phyloP scores from a whole-genome alignment of 2,888 invertebrate genomes.

The Napeogenes inachia region DNA sequence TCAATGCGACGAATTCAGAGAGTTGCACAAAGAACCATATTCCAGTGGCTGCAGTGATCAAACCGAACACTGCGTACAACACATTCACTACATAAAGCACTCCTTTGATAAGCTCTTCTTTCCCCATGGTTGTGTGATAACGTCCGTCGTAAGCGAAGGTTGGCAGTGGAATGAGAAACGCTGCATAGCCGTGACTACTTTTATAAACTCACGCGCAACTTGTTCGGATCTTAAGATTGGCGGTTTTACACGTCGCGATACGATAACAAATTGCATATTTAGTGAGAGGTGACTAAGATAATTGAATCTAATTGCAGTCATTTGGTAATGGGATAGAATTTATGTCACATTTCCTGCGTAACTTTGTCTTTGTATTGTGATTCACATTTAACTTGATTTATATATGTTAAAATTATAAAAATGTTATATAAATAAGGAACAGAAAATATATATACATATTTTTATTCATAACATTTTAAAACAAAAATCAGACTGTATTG shows the following conservation, averaged over 20 bases:
- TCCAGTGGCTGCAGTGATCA: constrained; percentile 64
- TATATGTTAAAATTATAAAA: not conserved
- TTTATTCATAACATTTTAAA: not conserved
- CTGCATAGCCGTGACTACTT: constrained; percentile 50
- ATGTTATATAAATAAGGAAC: not conserved
- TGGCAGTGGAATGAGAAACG: constrained; percentile 63
- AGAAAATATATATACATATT: not conserved
- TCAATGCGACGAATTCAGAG: constrained; percentile 60
- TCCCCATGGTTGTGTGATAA: constrained; percentile 50
- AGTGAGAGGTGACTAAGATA: constrained; percentile 22
- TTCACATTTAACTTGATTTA: not conserved
- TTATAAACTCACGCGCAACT: constrained; percentile 57
- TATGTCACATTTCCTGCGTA: constrained; percentile 1
- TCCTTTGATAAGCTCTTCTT: constrained; percentile 64
- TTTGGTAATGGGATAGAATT: constrained; percentile 5
- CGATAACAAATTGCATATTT: constrained; percentile 25
- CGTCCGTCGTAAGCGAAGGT: constrained; percentile 50
- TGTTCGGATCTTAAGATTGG: constrained; percentile 40
- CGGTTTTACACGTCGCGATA: constrained; percentile 29
- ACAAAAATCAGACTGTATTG: constrained; percentile 1
- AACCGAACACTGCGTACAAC: constrained; percentile 65
- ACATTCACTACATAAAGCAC: constrained; percentile 65
- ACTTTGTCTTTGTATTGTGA: not conserved
- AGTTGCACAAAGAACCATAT: constrained; percentile 74
- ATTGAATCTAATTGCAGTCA: constrained; percentile 15